Percentiles rank a stretch among this genome's conserved stretches.
Evolutionary conservation across 2,797 vertebrate genomes (phyloP).

Genomic region (Scomberomorus guttatus): DNA sequence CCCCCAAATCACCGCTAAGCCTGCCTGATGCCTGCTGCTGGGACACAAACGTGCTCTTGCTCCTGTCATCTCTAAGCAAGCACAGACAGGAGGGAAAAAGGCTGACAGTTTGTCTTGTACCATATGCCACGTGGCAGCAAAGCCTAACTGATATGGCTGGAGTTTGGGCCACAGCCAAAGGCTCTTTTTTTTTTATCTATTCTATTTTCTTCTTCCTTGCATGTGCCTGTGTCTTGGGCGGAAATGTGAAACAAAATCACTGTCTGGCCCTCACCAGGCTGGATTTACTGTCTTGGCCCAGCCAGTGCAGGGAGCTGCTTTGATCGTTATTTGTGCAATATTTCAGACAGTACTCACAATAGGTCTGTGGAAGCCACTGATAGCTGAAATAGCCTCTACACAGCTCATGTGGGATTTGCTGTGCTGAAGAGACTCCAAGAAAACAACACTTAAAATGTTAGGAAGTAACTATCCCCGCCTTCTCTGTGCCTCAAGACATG

Average conservation of each 20-base stretch:
- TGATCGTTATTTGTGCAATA: constrained; percentile 76
- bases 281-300: constrained; percentile 62
- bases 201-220: constrained; percentile 73
- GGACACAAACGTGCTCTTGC: constrained; percentile 80
- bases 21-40: constrained; percentile 84
- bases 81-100: constrained; percentile 73
- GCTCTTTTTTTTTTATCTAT: constrained; percentile 68
- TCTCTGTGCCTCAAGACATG: constrained; percentile 55
- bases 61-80: constrained; percentile 80
- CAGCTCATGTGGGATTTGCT: constrained; percentile 41
- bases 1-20: constrained; percentile 84
- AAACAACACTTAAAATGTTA: constrained; percentile 13
- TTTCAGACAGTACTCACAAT: constrained; percentile 66
- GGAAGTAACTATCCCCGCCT: constrained; percentile 39
- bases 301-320: constrained; percentile 58
- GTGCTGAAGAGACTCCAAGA: constrained; percentile 29
- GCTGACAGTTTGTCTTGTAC: constrained; percentile 89
- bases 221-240: constrained; percentile 75
- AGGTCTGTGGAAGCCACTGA: constrained; percentile 56
- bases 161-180: constrained; percentile 81
- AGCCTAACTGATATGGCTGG: constrained; percentile 83
- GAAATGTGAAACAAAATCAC: constrained; percentile 82
- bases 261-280: constrained; percentile 68
- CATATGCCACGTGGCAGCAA: constrained; percentile 89
- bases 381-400: constrained; percentile 37